Evolutionary conservation across 2,797 vertebrate species (phyloP).

Genomic region (Semotilus atromaculatus): DNA sequence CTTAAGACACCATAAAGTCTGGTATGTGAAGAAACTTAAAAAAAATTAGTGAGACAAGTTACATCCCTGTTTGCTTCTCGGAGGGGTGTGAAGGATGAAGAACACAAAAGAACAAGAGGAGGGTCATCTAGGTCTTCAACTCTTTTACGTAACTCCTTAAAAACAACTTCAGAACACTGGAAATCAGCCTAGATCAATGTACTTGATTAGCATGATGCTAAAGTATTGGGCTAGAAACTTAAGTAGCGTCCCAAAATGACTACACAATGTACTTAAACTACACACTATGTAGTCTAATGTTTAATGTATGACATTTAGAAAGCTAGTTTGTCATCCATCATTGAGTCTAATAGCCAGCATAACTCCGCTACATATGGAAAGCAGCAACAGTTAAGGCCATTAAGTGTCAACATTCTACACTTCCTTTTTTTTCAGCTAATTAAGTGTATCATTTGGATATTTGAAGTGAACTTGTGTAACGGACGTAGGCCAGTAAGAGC

Average conservation of each 20-base stretch:
- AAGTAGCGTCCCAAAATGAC: neutral
- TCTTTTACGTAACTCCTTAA: neutral
- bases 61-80: neutral
- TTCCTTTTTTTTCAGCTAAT: neutral
- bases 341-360: neutral
- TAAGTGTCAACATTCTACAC: neutral
- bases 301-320: neutral
- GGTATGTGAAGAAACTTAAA: neutral
- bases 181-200: neutral
- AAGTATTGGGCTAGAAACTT: neutral
- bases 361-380: neutral
- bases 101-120: constrained; percentile 23
- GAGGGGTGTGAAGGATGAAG: constrained; percentile 6
- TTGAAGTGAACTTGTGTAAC: neutral
- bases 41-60: neutral
- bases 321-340: neutral
- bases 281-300: neutral
- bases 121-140: neutral
- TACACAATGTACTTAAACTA: neutral
- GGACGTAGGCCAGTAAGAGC: too few species aligned
- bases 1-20: neutral
- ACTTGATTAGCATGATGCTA: neutral
- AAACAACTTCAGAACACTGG: neutral
- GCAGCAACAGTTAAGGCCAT: neutral
- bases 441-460: neutral